Evolutionary conservation across 2,888 invertebrate species (phyloP), one percentile per base, ranked within the genome.

Genomic region (Noctua fimbriata): DNA sequence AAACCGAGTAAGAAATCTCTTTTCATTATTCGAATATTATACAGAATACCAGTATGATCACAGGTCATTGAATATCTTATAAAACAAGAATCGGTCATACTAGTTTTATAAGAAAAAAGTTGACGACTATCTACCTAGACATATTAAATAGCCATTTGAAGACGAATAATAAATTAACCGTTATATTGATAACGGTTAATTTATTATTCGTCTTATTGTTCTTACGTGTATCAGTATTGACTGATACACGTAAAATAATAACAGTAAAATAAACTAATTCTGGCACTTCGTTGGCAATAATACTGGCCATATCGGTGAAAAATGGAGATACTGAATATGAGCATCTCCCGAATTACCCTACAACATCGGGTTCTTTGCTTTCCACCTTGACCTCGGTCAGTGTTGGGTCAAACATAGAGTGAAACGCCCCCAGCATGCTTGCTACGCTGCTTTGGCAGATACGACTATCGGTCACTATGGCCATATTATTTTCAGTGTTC

Each of bases 1-100:
- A 95, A 89, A 96, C 97, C 74, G 96, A 96, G 97, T 97, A 94
- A 89, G 92, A 73, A 36, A 72, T 71, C 5, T 60, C 7, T n/a
- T 74, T 69, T 21, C 0, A 14, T n/a, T 58, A 84, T 69, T 72
- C 21, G 18, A 55, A 84, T 52, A 63, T 49, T 58, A 52, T 63
- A 65, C 73, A 69, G 70, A 73, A 55, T 55, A 74, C 49, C 28
- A 67, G 63, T 78, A 14, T 63, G 4, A 24, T 69, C 58, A 18
- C 44, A 18, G 47, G 41, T 44, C 47, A 63, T 65, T 69, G 55
- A 60, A 70, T 79, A 78, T 28, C 32, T 44, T 60, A n/a, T 1
- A 60, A 28, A 70, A 84, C 71, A 79, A 71, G 41, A 70, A 52
- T 47, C n/a, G 36, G 16, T 41, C 32, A 67, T 2, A 52, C 63